These are phyloP conservation scores for Centropus bengalensis DNA, from an alignment of 2,113 vertebrate genomes.

Conservation along the genomic window DNA sequence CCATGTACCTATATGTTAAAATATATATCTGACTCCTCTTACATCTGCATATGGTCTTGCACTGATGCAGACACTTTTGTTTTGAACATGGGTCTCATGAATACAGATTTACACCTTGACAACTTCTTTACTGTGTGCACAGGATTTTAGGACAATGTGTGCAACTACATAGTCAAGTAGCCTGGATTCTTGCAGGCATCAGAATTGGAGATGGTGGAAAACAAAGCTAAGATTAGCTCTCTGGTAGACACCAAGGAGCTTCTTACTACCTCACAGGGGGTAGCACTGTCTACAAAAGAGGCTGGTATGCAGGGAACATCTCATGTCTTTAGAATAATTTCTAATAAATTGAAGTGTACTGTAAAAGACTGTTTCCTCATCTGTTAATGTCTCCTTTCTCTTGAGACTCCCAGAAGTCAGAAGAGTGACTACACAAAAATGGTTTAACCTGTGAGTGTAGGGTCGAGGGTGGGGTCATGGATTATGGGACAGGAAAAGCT, in stretches of 20 bases:
- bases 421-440: background rate
- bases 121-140: background rate
- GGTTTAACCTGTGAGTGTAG: background rate
- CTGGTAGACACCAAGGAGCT: background rate
- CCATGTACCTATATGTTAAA: background rate
- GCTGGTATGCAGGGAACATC: background rate
- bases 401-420: background rate
- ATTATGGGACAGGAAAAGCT: background rate
- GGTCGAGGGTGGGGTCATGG: background rate
- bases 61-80: background rate
- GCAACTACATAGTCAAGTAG: background rate
- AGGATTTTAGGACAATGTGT: background rate
- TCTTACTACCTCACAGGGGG: background rate
- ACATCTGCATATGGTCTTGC: background rate
- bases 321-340: background rate
- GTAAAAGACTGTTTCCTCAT: background rate
- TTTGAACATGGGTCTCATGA: background rate
- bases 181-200: background rate
- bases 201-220: background rate
- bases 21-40: background rate
- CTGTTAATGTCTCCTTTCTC: background rate
- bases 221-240: background rate
- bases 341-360: background rate
- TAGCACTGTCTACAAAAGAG: background rate
- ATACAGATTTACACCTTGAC: background rate